Conservation (phyloP, 2,888 invertebrate species). For the Hemaris fuciformis region DNA sequence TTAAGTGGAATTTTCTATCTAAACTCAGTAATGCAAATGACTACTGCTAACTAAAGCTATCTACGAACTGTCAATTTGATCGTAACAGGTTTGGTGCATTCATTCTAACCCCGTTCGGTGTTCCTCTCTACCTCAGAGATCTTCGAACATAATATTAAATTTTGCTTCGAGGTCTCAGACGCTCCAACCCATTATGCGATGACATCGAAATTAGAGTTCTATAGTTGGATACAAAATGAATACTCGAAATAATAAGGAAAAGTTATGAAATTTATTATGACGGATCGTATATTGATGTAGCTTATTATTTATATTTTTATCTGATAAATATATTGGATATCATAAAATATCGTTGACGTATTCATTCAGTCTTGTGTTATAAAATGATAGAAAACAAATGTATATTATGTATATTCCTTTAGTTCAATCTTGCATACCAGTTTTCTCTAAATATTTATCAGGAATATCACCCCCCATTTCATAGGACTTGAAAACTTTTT, state of each 20-base stretch:
- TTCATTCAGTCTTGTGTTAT: too few relatives aligned
- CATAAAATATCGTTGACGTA: too few relatives aligned
- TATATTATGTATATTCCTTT: too few relatives aligned
- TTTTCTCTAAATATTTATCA: too few relatives aligned
- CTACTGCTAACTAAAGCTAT: background rate
- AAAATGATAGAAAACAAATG: too few relatives aligned
- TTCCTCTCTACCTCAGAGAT: slow-evolving; percentile 47
- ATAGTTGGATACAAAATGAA: slow-evolving; percentile 51
- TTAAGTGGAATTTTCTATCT: background rate
- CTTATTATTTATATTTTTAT: background rate
- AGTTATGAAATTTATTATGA: slow-evolving; percentile 10
- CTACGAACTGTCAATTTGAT: background rate
- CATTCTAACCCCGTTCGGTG: slow-evolving; percentile 12
- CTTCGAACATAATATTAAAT: slow-evolving; percentile 70
- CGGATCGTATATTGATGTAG: background rate
- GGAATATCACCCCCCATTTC: too few relatives aligned
- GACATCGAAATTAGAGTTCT: slow-evolving; percentile 66
- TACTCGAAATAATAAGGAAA: slow-evolving; percentile 32
- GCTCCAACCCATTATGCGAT: slow-evolving; percentile 63
- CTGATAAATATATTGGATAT: background rate
- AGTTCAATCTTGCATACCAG: too few relatives aligned
- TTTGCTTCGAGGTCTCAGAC: slow-evolving; percentile 59
- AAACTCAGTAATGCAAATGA: background rate
- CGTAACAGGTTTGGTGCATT: background rate
- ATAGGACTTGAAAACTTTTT: too few relatives aligned